Conservation (phyloP, 1,140 invertebrate genomes). For the Phenacoccus solenopsis region DNA sequence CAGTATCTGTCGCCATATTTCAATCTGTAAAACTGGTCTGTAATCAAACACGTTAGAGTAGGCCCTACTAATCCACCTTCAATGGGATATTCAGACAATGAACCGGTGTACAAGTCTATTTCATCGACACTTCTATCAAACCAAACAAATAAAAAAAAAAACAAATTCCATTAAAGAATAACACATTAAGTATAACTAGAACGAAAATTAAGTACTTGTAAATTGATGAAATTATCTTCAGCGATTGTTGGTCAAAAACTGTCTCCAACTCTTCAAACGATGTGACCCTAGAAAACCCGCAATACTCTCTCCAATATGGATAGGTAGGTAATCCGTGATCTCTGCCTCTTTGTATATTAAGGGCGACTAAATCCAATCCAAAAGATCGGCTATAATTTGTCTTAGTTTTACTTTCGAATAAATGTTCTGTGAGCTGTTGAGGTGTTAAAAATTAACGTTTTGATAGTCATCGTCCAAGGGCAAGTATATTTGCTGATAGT, state of each 20-base stretch:
- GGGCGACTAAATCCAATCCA: slow-evolving; percentile 68
- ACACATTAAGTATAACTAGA: neutral
- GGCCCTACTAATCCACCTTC: slow-evolving; percentile 61
- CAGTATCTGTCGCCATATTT: slow-evolving; percentile 72
- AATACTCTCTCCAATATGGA: slow-evolving; percentile 57
- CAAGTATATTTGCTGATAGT: neutral
- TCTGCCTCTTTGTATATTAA: slow-evolving; percentile 75
- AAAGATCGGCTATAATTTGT: slow-evolving; percentile 34
- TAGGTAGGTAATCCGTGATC: slow-evolving; percentile 81
- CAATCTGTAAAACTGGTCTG: slow-evolving; percentile 67
- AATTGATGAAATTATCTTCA: slow-evolving; percentile 46
- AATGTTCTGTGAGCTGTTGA: slow-evolving; percentile 50
- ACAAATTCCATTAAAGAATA: neutral
- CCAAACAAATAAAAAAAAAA: neutral
- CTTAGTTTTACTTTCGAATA: slow-evolving; percentile 48
- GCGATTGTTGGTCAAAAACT: slow-evolving; percentile 45
- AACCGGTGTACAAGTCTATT: slow-evolving; percentile 76
- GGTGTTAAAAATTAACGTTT: neutral
- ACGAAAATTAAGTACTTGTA: slow-evolving; percentile 40
- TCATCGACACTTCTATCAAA: slow-evolving; percentile 55
- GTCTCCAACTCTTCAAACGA: slow-evolving; percentile 60
- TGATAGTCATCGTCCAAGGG: too few species aligned
- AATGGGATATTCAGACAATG: slow-evolving; percentile 58
- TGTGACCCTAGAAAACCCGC: slow-evolving; percentile 48
- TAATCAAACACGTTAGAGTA: slow-evolving; percentile 71